Evolutionary conservation across 1,140 invertebrate species (phyloP), one percentile per base, ranked within the genome.

Genomic region (Sminthurides bifidus): DNA sequence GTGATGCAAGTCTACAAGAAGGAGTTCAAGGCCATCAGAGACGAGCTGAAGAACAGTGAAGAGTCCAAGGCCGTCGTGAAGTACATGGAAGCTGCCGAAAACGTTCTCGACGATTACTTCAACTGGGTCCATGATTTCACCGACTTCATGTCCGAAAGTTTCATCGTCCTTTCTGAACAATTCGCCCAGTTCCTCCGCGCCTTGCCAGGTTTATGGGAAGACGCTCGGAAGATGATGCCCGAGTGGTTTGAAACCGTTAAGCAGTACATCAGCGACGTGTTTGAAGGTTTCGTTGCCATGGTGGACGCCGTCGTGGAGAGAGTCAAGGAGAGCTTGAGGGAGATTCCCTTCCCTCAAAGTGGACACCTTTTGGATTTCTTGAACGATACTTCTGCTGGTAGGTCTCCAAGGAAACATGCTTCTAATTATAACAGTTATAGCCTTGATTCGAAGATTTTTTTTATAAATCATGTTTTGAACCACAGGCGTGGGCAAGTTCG

Each of bases 1-100:
- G 31, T 56, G 10, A 17, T 33, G n/a, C 43, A 53, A 12, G n/a
- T 41, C 30, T 48, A 49, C 46, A 50, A 41, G 14, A 27, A 50
- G 6, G 43, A 60, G 29, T 27, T 57, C 31, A 46, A 33, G 29
- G 54, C 60, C 21, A 35, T 64, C 15, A 43, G 51, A 15, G 17
- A 26, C 8, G 62, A 64, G 46, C 21, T 61, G 30, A 8, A 53
- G 21, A 5, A 27, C 8, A 38, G 54, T 52, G 35, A 52, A 37
- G 59, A 61, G n/a, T 57, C 59, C 3, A 48, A 54, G 17, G 23
- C 27, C 5, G n/a, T 60, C 14, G 24, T 56, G 2, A n/a, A 60
- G 4, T 43, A 29, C 19, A 5, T 56, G 5, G 8, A 14, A 24
- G 3, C 27, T 17, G 23, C 27, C n/a, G 5, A 15, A 26, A 26